Evolutionary conservation across 2,797 vertebrate species (phyloP), one percentile per base, ranked within the genome.

Genomic region (Heterohyrax brucei): DNA sequence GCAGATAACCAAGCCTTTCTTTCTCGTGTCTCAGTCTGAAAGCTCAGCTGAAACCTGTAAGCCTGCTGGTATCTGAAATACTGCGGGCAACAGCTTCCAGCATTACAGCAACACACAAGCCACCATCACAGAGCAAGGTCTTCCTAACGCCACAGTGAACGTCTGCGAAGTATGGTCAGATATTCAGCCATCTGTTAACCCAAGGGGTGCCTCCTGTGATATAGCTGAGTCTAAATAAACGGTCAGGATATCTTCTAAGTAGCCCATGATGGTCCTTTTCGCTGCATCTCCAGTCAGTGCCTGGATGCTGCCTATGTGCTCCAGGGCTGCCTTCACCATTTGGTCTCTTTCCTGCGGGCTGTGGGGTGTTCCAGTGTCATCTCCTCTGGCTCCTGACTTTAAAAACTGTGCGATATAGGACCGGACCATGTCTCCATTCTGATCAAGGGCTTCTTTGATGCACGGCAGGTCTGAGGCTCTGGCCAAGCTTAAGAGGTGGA

Each of bases 401-500:
- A 99, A 97, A 94, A 99, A 99, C 66, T 99, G 99, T 44, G 99
- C 89, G 53, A 99, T 85, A 56, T 99, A 99, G 61, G 97, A 97
- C 80, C 64, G 98, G 93, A 99, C 97, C 5, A 91, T 94, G 0
- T 79, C 97, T 2, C 98, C 98, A 0, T 99, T 98, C 50, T 98
- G 97, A 2, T 95, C 89, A 39, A 99, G 48, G 0, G 96, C 98
- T 0, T 96, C 93, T 46, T 96, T 48, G 3, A 99, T 88, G 3
- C 92, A 96, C 0, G 98, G 98, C 97, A 99, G 98, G 98, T 99
- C 99, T 0, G 96, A 95, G 10, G 92, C 50, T 22, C 95, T 97
- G 39, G 99, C 99, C 97, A 99, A 83, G 16, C 95, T 92, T 76
- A 99, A 97, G 91, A 99, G 96, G 91, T 99, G 99, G 18, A 99